Base-by-base conservation (phyloP, 2,113 vertebrate species). In the Lipotes vexillifer region DNA sequence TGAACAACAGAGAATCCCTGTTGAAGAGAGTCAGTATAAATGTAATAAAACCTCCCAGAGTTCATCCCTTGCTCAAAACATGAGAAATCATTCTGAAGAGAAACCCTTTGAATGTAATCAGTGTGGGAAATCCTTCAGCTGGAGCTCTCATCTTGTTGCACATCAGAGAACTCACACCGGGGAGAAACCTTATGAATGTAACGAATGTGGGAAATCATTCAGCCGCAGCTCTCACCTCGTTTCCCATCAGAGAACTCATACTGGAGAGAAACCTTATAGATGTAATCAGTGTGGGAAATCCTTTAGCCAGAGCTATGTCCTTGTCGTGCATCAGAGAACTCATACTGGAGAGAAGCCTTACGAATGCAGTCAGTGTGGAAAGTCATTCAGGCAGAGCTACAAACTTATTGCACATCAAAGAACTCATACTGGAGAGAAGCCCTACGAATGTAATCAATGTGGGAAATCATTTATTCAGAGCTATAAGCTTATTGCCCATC, bases 351-450 rank as follows among this genome's bases (percentile, higher is more conserved):
- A 98, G 77, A 97, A 96, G 68, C 98, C 97, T 52, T 97, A 98
- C 17, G 97, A 90, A 2, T 98, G 98, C 77, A 85, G 0, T 91
- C 97, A 97, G 2, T 98, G 98, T 88, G 98, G 98, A 6, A 97
- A 97, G 98, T 99, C 99, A 29, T 99, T 99, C 88, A 99, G 99
- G 95, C 99, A 99, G 86, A 99, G 99, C 23, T 99, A 99, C 90
- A 99, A 99, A 49, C 98, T 99, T 72, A 99, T 99, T 97, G 99
- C 95, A 4, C 97, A 98, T 94, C 97, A 97, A 69, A 95, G 98
- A 82, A 97, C 97, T 46, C 98, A 98, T 10, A 98, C 97, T 0
- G 97, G 98, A 52, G 98, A 98, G 82, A 98, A 97, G 21, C 98
- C 98, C 6, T 98, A 97, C 0, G 97, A 97, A 95, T 99, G 99